These are phyloP conservation scores for Thalassoma bifasciatum DNA, from an alignment of 2,113 vertebrate genomes.

Conservation along the genomic window DNA sequence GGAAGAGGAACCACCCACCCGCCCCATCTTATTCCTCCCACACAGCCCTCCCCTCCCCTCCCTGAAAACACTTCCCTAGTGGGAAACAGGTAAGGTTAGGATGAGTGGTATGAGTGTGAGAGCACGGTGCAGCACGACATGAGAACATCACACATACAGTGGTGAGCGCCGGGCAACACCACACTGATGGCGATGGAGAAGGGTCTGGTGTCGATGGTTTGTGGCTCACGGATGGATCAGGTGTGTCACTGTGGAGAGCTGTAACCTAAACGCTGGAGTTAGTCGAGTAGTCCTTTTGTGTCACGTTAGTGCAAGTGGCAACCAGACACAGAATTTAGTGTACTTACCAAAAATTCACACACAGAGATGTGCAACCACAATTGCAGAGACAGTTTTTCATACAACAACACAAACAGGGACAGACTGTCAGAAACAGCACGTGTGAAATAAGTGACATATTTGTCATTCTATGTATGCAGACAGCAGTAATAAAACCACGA, in stretches of 20 bases:
- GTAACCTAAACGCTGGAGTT: conserved; percentile 27
- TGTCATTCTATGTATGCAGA: neutral
- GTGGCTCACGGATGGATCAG: conserved; percentile 54
- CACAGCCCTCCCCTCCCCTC: neutral
- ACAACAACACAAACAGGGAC: conserved; percentile 19
- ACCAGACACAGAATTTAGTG: conserved; percentile 15
- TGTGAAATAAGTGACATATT: neutral
- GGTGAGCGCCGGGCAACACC: conserved; percentile 22
- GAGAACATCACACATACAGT: conserved; percentile 38
- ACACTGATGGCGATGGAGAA: conserved; percentile 55
- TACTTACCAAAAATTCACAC: conserved; percentile 68
- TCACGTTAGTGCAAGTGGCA: conserved; percentile 17
- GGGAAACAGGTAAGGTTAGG: conserved; percentile 70
- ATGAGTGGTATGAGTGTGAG: conserved; percentile 50
- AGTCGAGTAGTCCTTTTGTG: conserved; percentile 20
- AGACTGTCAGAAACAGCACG: neutral
- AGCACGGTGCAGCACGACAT: conserved; percentile 43
- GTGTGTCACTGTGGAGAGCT: conserved; percentile 18
- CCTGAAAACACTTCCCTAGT: conserved; percentile 23
- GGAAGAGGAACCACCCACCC: conserved; percentile 49
- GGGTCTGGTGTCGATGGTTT: conserved; percentile 46
- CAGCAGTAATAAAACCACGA: neutral
- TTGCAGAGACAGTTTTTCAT: conserved; percentile 24
- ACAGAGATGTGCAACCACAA: conserved; percentile 45
- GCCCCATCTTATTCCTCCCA: conserved; percentile 28